Percentiles rank a stretch among this genome's conserved stretches.
Evolutionary conservation across 2,797 vertebrate genomes (phyloP).

Genomic region (Intellagama lesueurii): DNA sequence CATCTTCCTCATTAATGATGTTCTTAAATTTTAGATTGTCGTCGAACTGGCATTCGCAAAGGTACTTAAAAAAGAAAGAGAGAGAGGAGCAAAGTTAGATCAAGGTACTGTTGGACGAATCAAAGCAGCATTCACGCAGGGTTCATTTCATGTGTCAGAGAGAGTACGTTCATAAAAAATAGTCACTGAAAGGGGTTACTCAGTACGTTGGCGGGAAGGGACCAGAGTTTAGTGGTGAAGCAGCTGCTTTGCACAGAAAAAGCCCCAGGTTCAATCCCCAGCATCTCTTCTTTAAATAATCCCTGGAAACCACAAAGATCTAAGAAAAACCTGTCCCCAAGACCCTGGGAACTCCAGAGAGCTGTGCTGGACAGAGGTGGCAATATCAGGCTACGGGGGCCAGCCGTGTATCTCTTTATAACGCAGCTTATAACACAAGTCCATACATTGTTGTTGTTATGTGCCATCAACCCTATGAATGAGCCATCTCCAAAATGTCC

Average conservation of each 20-base stretch:
- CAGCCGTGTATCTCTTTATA: neutral
- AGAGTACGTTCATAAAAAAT: neutral
- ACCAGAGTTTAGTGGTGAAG: neutral
- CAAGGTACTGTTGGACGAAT: neutral
- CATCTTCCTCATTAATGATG: constrained; percentile 94
- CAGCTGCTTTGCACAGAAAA: neutral
- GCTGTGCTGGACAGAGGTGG: neutral
- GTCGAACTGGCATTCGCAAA: constrained; percentile 98
- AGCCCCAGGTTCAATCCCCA: neutral
- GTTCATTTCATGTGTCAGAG: neutral
- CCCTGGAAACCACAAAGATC: neutral
- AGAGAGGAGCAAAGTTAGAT: neutral
- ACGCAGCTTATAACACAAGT: too few species aligned
- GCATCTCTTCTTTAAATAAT: neutral
- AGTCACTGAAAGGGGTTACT: neutral
- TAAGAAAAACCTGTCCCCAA: neutral
- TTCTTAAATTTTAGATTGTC: constrained; percentile 98
- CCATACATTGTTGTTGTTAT: too few species aligned
- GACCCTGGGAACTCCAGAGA: too few species aligned
- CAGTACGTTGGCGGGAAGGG: neutral
- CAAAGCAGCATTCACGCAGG: neutral
- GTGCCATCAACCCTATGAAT: too few species aligned
- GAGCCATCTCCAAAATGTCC: too few species aligned
- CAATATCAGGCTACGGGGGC: neutral
- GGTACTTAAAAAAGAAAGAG: constrained; percentile 83